Conservation (phyloP, 2,888 invertebrate species). For the Drosophila mulleri region DNA sequence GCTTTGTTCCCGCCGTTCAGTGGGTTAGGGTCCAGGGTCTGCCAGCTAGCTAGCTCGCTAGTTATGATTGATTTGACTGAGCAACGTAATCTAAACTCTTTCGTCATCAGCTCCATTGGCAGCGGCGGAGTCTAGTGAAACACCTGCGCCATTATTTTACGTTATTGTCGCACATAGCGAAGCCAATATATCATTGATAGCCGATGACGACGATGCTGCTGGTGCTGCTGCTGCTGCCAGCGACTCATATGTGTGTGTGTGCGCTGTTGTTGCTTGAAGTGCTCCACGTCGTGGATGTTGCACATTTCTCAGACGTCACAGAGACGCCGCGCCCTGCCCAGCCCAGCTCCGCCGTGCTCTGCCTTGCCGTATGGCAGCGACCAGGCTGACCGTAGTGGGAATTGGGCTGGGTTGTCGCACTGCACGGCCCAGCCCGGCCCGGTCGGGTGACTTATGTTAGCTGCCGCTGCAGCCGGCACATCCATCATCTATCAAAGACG, state of each 20-base stretch:
- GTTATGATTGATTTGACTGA: slow-evolving; percentile 73
- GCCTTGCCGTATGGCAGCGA: slow-evolving; percentile 8
- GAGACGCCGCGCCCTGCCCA: slow-evolving; percentile 52
- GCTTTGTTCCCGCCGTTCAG: slow-evolving; percentile 2
- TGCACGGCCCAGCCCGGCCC: slow-evolving; percentile 1
- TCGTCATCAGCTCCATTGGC: slow-evolving; percentile 48
- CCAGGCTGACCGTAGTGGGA: slow-evolving; percentile 50
- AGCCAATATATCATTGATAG: slow-evolving; percentile 73
- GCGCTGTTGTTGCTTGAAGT: slow-evolving; percentile 27
- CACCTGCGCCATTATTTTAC: slow-evolving; percentile 84
- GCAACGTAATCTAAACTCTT: slow-evolving; percentile 75
- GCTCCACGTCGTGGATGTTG: slow-evolving; percentile 67
- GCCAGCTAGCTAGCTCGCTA: slow-evolving; percentile 1
- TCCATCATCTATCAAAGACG: slow-evolving; percentile 82
- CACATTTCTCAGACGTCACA: slow-evolving; percentile 80
- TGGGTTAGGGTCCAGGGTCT: too few relatives aligned
- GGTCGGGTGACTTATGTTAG: slow-evolving; percentile 79
- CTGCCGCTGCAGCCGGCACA: slow-evolving; percentile 81
- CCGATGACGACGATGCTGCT: slow-evolving; percentile 49
- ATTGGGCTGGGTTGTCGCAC: slow-evolving; percentile 35
- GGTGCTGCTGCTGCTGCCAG: slow-evolving; percentile 14
- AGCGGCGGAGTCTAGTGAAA: slow-evolving; percentile 52
- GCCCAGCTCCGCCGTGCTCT: slow-evolving; percentile 7
- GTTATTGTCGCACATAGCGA: slow-evolving; percentile 78
- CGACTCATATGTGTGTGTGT: slow-evolving; percentile 40